Percentiles rank a stretch among this genome's conserved stretches.
phyloP scores from a whole-genome alignment of 92 coral and sea anemone species.

The Anthopleura xanthogrammica region DNA sequence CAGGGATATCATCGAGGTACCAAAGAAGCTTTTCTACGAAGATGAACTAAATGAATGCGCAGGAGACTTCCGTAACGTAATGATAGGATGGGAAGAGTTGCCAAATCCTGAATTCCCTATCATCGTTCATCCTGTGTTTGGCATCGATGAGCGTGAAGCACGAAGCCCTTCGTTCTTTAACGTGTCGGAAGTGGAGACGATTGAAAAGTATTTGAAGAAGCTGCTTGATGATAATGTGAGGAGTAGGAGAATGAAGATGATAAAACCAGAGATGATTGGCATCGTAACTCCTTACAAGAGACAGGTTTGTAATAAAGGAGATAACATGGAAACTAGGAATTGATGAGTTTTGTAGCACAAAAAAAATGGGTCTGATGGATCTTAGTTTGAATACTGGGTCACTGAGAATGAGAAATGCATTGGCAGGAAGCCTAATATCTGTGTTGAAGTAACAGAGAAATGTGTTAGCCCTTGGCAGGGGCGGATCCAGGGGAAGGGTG shows the following conservation, averaged over 20 bases:
- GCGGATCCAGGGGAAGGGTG: no score
- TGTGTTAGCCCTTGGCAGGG: no score
- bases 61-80: slow-evolving; percentile 55
- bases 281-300: slow-evolving; percentile 75
- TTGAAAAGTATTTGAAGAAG: slow-evolving; percentile 69
- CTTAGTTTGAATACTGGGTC: no score
- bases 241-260: slow-evolving; percentile 48
- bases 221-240: slow-evolving; percentile 68
- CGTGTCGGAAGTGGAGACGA: slow-evolving; percentile 77
- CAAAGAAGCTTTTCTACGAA: slow-evolving; percentile 69
- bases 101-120: slow-evolving; percentile 67
- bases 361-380: no score
- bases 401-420: no score
- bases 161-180: slow-evolving; percentile 80
- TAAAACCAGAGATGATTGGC: slow-evolving; percentile 77
- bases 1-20: slow-evolving; percentile 67
- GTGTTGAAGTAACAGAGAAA: no score
- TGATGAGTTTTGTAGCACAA: no score
- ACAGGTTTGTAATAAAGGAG: slow-evolving; percentile 62
- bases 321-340: no score
- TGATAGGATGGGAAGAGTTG: slow-evolving; percentile 77
- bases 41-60: slow-evolving; percentile 67
- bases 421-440: no score
- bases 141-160: slow-evolving; percentile 72
- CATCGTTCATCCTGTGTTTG: slow-evolving; percentile 73